These are phyloP conservation scores for Pantala flavescens DNA, from an alignment of 1,140 invertebrate species.

Conservation along the genomic window DNA sequence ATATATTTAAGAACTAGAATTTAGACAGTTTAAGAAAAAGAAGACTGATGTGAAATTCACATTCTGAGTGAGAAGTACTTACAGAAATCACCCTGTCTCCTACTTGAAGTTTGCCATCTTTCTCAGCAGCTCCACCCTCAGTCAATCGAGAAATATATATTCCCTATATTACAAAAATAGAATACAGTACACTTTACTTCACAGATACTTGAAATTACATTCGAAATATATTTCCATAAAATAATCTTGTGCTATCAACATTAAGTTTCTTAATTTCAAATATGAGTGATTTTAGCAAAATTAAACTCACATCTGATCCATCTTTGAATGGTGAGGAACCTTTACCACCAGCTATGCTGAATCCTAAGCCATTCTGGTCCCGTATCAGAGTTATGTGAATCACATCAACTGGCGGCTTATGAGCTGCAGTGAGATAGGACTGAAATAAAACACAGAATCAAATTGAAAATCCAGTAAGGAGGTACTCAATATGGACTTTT, in stretches of 20 bases:
- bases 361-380: conserved; percentile 83
- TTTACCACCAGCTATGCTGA: conserved; percentile 91
- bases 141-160: conserved; percentile 90
- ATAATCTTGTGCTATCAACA: too few relatives aligned
- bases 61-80: conserved; percentile 31
- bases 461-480: too few relatives aligned
- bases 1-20: too few relatives aligned
- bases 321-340: conserved; percentile 74
- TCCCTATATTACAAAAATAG: conserved; percentile 49
- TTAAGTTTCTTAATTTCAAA: too few relatives aligned
- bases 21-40: too few relatives aligned
- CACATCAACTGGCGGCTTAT: conserved; percentile 36
- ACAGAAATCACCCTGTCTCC: conserved; percentile 89
- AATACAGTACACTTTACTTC: too few relatives aligned
- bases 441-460: neutral
- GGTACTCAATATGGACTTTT: too few relatives aligned
- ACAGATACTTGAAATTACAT: too few relatives aligned
- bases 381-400: conserved; percentile 81
- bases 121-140: conserved; percentile 81
- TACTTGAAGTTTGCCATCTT: conserved; percentile 83
- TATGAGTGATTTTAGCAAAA: too few relatives aligned
- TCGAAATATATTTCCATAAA: too few relatives aligned
- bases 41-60: too few relatives aligned
- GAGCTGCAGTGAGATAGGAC: neutral
- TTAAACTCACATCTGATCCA: conserved; percentile 43